Evolutionary conservation across 1,140 invertebrate species (phyloP).

Genomic region (Macrobrachium nipponense): DNA sequence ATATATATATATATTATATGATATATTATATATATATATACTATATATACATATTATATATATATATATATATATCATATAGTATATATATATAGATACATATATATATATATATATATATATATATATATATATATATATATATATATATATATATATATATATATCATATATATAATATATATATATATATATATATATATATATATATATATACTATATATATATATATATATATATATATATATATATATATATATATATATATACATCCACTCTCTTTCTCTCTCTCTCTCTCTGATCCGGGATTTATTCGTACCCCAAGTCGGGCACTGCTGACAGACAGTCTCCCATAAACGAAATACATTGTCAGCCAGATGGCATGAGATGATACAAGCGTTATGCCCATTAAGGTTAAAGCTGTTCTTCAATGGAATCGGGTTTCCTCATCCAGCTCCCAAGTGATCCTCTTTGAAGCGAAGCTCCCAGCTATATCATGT

Average conservation of each 20-base stretch:
- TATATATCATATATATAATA: background rate
- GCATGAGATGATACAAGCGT: too few species aligned
- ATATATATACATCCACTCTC: background rate
- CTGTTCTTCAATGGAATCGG: too few species aligned
- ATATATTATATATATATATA: background rate
- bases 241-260: constrained; percentile 16
- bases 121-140: constrained; percentile 15
- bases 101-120: background rate
- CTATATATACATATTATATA: background rate
- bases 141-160: constrained; percentile 20
- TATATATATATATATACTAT: constrained; percentile 2
- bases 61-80: background rate
- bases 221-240: constrained; percentile 17
- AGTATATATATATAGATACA: background rate
- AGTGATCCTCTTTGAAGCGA: too few species aligned
- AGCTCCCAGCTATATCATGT: too few species aligned
- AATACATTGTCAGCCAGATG: too few species aligned
- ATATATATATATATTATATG: background rate
- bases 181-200: constrained; percentile 2
- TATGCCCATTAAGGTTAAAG: too few species aligned
- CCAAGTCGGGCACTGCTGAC: too few species aligned
- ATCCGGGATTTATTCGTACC: too few species aligned
- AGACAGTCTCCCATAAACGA: too few species aligned
- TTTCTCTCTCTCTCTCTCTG: too few species aligned
- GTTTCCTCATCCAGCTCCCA: too few species aligned